These are phyloP conservation scores for Melanogrammus aeglefinus DNA, from an alignment of 2,797 vertebrate species.

Conservation along the genomic window DNA sequence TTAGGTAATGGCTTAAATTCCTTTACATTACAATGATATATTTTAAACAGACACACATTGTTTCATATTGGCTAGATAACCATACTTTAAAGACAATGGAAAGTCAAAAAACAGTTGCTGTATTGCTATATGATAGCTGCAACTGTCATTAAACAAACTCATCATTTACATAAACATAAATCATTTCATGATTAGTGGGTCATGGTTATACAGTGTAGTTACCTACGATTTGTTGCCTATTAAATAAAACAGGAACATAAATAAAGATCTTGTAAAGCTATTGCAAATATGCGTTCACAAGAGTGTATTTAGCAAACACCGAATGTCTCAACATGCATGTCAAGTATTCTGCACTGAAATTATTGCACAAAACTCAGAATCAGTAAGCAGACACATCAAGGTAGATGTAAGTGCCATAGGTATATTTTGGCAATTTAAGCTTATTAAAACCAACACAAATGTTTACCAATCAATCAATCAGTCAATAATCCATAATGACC, in stretches of 20 bases:
- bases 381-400: conserved; percentile 10
- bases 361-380: conserved; percentile 55
- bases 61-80: conserved; percentile 24
- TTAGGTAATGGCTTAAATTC: conserved; percentile 71
- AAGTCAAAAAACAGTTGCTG: neutral
- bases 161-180: neutral
- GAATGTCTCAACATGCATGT: conserved; percentile 15
- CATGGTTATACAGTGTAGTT: neutral
- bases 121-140: neutral
- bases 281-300: neutral
- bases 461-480: neutral
- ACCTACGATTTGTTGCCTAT: neutral
- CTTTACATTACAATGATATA: conserved; percentile 42
- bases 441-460: neutral
- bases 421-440: neutral
- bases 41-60: conserved; percentile 27
- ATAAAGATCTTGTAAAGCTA: neutral
- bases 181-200: neutral
- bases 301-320: neutral
- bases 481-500: neutral
- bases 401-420: conserved; percentile 8
- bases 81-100: conserved; percentile 24
- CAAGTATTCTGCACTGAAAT: conserved; percentile 30
- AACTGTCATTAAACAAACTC: neutral
- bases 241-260: neutral